These are phyloP conservation scores for Pyrgilauda ruficollis DNA, from an alignment of 2,113 vertebrate species.

Conservation along the genomic window DNA sequence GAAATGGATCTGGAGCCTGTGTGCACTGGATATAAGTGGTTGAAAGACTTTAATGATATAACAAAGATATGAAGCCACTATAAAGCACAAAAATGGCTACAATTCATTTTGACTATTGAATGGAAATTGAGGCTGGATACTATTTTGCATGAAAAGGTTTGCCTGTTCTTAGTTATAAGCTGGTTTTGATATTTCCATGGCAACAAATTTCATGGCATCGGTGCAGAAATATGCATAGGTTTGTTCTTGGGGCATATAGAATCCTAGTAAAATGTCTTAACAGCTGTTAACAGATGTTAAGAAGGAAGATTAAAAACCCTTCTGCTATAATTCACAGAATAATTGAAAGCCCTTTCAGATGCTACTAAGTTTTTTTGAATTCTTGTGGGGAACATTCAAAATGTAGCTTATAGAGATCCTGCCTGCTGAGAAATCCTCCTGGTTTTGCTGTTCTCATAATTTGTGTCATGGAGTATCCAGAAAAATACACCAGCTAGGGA, in stretches of 20 bases:
- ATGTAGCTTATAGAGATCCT: not conserved
- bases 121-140: not conserved
- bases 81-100: not conserved
- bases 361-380: not conserved
- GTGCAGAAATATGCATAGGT: not conserved
- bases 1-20: not conserved
- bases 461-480: not conserved
- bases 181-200: not conserved
- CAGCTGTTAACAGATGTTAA: not conserved
- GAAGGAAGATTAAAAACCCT: not conserved
- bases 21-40: not conserved
- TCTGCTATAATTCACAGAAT: not conserved
- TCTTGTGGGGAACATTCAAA: not conserved
- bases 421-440: not conserved
- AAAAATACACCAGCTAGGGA: not conserved
- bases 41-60: not conserved
- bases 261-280: not conserved
- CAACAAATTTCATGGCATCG: conserved; percentile 4
- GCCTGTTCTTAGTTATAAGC: not conserved
- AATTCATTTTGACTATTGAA: not conserved
- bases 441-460: not conserved
- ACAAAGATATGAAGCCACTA: not conserved
- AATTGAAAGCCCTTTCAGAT: not conserved
- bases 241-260: not conserved
- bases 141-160: not conserved